Conservation (phyloP, 2,888 invertebrate species). For the Brenthis hecate region DNA sequence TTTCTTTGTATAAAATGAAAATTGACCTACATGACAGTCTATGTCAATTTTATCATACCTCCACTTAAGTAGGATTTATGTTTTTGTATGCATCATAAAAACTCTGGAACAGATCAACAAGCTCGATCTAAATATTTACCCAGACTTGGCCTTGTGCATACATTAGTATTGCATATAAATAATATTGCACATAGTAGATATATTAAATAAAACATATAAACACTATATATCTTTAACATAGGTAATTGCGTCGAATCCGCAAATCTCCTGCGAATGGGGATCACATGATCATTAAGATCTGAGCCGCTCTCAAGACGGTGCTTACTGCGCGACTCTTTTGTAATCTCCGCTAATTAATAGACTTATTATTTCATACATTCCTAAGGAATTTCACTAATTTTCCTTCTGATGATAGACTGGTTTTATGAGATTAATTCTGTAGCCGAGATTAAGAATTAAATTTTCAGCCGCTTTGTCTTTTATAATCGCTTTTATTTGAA, state of each 20-base stretch:
- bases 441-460: constrained; percentile 26
- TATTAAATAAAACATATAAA: constrained; percentile 25
- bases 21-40: too few species aligned
- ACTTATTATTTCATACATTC: constrained; percentile 72
- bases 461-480: neutral
- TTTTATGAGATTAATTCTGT: constrained; percentile 55
- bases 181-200: neutral
- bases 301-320: constrained; percentile 54
- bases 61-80: too few species aligned
- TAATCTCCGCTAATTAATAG: constrained; percentile 70
- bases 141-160: too few species aligned
- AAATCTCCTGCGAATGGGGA: constrained; percentile 58
- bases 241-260: constrained; percentile 51
- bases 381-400: constrained; percentile 68
- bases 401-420: constrained; percentile 50
- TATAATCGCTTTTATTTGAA: neutral
- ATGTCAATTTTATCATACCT: too few species aligned
- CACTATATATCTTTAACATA: constrained; percentile 40
- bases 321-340: constrained; percentile 63
- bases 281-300: constrained; percentile 69
- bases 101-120: too few species aligned
- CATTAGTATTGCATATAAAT: too few species aligned
- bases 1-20: too few species aligned
- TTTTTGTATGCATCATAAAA: too few species aligned
- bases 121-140: too few species aligned